A percentile compares a stretch with the other conserved stretches of the same genome.
Evolutionary conservation across 2,888 invertebrate genomes (phyloP).

Genomic region (Pristionchus mayeri): DNA sequence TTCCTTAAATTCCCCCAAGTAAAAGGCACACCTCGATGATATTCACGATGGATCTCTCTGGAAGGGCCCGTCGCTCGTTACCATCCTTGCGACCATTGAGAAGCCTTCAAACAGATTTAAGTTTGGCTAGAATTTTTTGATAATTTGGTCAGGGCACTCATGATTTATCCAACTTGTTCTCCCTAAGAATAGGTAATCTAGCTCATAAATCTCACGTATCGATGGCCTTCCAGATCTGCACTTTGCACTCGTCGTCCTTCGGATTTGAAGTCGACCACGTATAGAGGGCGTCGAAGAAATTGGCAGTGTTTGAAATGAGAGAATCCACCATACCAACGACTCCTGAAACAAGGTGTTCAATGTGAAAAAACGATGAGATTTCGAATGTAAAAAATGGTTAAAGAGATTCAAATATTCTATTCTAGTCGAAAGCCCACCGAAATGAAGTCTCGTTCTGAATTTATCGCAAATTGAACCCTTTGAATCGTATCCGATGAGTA

Average conservation of each 20-base stretch:
- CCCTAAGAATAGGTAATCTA: background rate
- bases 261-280: background rate
- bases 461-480: background rate
- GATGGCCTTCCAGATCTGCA: conserved; percentile 25
- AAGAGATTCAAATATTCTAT: background rate
- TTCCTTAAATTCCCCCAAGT: background rate
- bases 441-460: no score
- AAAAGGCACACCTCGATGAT: background rate
- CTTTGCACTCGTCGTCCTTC: background rate
- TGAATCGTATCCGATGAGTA: conserved; percentile 20
- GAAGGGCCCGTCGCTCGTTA: background rate
- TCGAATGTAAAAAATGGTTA: no score
- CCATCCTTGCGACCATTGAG: background rate
- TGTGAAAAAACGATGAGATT: no score
- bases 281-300: conserved; percentile 28
- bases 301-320: background rate
- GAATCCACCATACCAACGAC: conserved; percentile 11
- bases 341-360: background rate
- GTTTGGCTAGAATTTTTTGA: no score
- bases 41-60: conserved; percentile 15
- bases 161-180: no score
- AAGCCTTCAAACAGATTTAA: background rate
- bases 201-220: background rate
- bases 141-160: no score
- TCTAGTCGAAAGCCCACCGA: no score